Percentiles rank a stretch among this genome's conserved stretches.
Conservation (phyloP, 2,113 vertebrate species). For the Alexandromys fortis region DNA sequence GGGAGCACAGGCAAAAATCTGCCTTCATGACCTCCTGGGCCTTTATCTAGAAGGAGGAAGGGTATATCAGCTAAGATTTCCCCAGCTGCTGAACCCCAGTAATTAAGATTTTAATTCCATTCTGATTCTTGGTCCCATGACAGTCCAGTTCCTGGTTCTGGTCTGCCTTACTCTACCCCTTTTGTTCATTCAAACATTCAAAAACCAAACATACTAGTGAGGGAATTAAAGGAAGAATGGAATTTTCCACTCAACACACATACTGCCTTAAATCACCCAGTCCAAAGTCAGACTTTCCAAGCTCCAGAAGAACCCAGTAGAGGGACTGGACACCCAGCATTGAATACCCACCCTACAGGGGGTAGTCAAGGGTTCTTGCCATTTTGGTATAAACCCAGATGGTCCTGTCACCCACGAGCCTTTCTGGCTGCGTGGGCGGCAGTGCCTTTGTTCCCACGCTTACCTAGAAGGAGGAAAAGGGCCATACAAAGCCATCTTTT, state of each 20-base stretch:
- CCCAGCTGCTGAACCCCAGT: neutral
- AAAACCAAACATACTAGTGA: neutral
- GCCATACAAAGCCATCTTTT: constrained; percentile 78
- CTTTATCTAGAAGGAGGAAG: neutral
- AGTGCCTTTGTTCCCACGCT: constrained; percentile 46
- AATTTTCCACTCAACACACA: neutral
- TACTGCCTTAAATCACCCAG: neutral
- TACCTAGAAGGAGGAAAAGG: constrained; percentile 59
- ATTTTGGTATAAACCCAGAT: constrained; percentile 42
- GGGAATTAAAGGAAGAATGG: neutral
- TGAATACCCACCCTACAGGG: neutral
- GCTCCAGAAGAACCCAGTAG: neutral
- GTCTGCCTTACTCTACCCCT: neutral
- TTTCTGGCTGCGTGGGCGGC: neutral
- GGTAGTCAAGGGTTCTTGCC: constrained; percentile 23
- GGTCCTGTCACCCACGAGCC: constrained; percentile 49
- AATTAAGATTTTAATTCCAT: neutral
- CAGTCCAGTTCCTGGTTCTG: neutral
- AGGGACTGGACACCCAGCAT: neutral
- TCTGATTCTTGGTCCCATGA: neutral
- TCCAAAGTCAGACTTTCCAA: neutral
- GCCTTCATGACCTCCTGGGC: neutral
- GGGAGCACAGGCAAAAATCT: neutral
- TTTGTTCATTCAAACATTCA: constrained; percentile 1
- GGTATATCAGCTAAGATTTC: neutral